A percentile compares a stretch with the other conserved stretches of the same genome.
These are phyloP conservation scores for Hedychridium roseum DNA, from an alignment of 2,888 invertebrate genomes.

Conservation along the genomic window DNA sequence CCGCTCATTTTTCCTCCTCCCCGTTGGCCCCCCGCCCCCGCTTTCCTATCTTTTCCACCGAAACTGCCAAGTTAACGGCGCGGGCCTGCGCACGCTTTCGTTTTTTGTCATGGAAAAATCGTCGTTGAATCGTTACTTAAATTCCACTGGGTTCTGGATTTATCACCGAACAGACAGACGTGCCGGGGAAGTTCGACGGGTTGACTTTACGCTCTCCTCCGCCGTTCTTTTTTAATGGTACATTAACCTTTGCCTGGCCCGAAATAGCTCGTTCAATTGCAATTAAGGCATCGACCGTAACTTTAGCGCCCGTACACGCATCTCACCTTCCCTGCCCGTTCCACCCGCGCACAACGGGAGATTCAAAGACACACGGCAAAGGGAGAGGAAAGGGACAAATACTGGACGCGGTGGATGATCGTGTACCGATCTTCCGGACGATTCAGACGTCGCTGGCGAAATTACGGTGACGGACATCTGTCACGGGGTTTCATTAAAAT, in stretches of 20 bases:
- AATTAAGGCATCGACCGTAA: conserved; percentile 37
- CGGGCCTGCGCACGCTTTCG: too few species aligned
- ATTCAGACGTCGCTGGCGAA: conserved; percentile 7
- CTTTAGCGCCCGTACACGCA: conserved; percentile 16
- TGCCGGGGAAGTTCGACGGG: too few species aligned
- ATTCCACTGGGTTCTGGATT: too few species aligned
- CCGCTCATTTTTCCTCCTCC: conserved; percentile 13
- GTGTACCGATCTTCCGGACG: not conserved
- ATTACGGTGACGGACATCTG: conserved; percentile 28
- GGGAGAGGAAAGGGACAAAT: not conserved
- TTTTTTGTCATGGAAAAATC: too few species aligned
- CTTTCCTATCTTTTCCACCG: too few species aligned
- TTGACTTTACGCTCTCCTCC: too few species aligned
- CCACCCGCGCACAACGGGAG: not conserved
- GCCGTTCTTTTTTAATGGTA: conserved; percentile 26
- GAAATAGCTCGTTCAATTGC: conserved; percentile 29
- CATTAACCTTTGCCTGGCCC: conserved; percentile 33
- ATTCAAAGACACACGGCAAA: not conserved
- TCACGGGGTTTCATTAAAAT: conserved; percentile 32
- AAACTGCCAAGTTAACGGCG: too few species aligned
- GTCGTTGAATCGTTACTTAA: too few species aligned
- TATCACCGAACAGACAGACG: too few species aligned
- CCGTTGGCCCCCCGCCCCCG: conserved; percentile 4
- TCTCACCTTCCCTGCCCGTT: not conserved
- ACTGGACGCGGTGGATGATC: not conserved